These are phyloP conservation scores for Epinephelus moara DNA, from an alignment of 2,113 vertebrate genomes.

Conservation along the genomic window DNA sequence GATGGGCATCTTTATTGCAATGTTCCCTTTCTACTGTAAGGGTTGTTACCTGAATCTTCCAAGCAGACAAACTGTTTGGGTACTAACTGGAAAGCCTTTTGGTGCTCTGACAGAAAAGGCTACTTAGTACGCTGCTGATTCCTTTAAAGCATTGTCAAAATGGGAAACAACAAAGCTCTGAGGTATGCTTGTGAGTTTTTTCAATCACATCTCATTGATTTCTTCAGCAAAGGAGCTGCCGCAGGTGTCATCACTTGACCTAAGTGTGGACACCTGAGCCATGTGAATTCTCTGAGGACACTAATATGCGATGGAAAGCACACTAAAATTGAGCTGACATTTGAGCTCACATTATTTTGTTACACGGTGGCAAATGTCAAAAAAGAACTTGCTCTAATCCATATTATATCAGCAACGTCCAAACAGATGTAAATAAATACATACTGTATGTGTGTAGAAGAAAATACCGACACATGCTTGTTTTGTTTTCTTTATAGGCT, in stretches of 20 bases:
- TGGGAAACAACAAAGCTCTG: background rate
- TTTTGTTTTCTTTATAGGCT: conserved; percentile 75
- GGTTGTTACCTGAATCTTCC: background rate
- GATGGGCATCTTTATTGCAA: background rate
- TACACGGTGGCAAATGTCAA: background rate
- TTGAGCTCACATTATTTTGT: background rate
- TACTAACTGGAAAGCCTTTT: background rate
- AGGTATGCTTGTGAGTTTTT: background rate
- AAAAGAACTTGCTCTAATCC: no score
- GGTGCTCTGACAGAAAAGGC: background rate
- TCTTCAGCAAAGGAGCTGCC: background rate
- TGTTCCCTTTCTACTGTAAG: background rate
- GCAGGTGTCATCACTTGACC: background rate
- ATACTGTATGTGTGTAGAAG: background rate
- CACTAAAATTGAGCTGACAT: background rate
- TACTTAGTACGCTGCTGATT: background rate
- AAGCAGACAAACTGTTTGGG: background rate
- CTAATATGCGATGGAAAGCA: background rate
- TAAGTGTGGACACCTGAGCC: no score
- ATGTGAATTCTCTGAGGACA: background rate
- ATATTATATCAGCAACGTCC: background rate
- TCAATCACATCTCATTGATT: background rate
- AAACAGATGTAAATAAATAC: background rate
- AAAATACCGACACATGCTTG: conserved; percentile 44
- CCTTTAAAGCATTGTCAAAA: background rate